Evolutionary conservation across 1,140 invertebrate species (phyloP), one percentile per base, ranked within the genome.

Genomic region (Pogonognathellus flavescens): DNA sequence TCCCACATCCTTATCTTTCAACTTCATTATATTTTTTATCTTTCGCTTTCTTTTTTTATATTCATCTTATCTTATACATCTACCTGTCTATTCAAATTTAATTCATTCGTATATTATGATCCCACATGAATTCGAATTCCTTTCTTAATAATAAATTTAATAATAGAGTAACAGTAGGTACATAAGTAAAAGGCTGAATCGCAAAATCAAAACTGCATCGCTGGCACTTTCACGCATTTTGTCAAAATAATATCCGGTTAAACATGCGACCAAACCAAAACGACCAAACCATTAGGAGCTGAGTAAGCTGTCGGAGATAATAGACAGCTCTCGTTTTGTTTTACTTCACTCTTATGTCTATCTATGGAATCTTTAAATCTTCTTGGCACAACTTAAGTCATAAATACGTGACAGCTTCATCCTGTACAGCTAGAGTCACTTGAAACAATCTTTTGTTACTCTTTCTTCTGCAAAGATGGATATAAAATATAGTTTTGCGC

Each of bases 311-410:
- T 41, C 62, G 25, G 20, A 66, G 62, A 66, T 20, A 66, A 66
- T 22, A 25, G 62, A 66, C 62, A 66, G 62, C 20, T 66, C 62
- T 66, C 20, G 62, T 66, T 66, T 66, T 6, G 20, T 25, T 66
- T 66, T 66, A 25, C 20, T 66, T 13, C 22, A 66, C 25, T 25
- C 59, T n/a, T n/a, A n/a, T n/a, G n/a, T n/a, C n/a, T n/a, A n/a
- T n/a, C 59, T 60, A 41, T 6, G 31, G 31, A 41, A 41, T 41
- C 20, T 66, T 66, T 22, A 66, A 66, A 66, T 66, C 62, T 66
- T 66, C 22, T 66, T 66, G 25, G 62, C 25, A 66, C 62, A 66
- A 25, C 20, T 20, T 66, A 66, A 6, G 22, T 20, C 62, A 66
- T 66, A 66, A 66, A 11, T 25, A 66, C 20, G 62, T 66, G 62